phyloP scores from a whole-genome alignment of 1,140 invertebrate species.

The Panonychus citri region DNA sequence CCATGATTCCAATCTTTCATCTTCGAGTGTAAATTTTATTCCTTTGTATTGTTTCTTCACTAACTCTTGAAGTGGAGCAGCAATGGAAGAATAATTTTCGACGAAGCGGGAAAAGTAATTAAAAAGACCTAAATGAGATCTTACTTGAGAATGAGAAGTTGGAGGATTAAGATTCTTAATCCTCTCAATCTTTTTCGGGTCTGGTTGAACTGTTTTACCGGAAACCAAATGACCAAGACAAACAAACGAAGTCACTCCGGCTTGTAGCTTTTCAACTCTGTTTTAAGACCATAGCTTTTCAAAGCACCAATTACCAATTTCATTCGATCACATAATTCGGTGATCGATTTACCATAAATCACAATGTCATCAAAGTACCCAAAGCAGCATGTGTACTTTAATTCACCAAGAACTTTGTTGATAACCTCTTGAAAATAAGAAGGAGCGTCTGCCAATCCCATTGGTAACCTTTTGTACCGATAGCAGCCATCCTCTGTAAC shows the following conservation, averaged over 20 bases:
- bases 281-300: constrained; percentile 12
- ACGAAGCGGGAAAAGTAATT: not conserved
- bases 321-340: not conserved
- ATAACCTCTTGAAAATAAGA: not conserved
- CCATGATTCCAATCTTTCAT: not conserved
- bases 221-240: constrained; percentile 18
- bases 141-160: not conserved
- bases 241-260: constrained; percentile 18
- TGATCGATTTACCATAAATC: constrained; percentile 8
- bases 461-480: not conserved
- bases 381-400: not conserved
- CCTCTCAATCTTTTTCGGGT: constrained; percentile 11
- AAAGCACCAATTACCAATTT: constrained; percentile 6
- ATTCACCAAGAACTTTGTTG: not conserved
- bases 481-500: not conserved
- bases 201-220: constrained; percentile 13
- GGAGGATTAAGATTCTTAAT: not conserved
- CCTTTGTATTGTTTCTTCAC: not conserved
- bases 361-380: constrained; percentile 20
- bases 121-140: not conserved
- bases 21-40: not conserved
- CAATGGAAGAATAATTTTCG: not conserved
- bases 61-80: not conserved
- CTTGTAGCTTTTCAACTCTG: constrained; percentile 21
- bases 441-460: not conserved